Conservation (phyloP, 2,888 invertebrate species). For the Amphiduros pacificus region DNA sequence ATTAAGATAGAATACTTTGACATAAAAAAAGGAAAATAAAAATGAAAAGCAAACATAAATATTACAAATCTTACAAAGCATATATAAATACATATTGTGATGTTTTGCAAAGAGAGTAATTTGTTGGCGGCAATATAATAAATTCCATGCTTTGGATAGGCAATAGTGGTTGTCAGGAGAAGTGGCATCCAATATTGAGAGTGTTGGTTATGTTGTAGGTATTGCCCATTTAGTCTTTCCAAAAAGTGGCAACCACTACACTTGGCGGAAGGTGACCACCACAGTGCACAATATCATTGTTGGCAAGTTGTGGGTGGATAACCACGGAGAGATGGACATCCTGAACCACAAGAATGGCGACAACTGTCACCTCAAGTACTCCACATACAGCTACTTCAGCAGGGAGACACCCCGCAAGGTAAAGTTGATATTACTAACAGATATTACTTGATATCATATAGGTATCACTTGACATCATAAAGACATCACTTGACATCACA, state of each 20-base stretch:
- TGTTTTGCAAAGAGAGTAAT: too few relatives aligned
- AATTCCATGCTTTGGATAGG: too few relatives aligned
- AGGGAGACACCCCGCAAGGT: conserved; percentile 83
- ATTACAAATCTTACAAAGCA: too few relatives aligned
- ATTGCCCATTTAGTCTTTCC: conserved; percentile 68
- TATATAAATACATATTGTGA: too few relatives aligned
- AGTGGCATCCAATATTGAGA: too few relatives aligned
- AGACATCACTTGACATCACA: neutral
- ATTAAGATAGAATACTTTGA: too few relatives aligned
- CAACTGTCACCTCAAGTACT: conserved; percentile 94
- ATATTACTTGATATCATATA: neutral
- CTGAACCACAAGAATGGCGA: conserved; percentile 85
- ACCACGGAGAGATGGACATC: conserved; percentile 99
- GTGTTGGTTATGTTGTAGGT: too few relatives aligned
- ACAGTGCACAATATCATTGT: conserved; percentile 99
- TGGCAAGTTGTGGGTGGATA: conserved; percentile 98
- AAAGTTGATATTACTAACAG: neutral
- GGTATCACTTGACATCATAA: neutral
- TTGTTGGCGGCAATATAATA: too few relatives aligned
- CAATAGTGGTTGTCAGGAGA: too few relatives aligned
- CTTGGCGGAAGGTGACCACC: conserved; percentile 97
- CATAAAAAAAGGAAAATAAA: too few relatives aligned
- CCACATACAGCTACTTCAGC: conserved; percentile 98
- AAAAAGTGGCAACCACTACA: conserved; percentile 75
- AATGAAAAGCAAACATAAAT: too few relatives aligned